These are phyloP conservation scores for Sebastes melanostomus DNA, from an alignment of 2,797 vertebrate genomes.

Conservation along the genomic window DNA sequence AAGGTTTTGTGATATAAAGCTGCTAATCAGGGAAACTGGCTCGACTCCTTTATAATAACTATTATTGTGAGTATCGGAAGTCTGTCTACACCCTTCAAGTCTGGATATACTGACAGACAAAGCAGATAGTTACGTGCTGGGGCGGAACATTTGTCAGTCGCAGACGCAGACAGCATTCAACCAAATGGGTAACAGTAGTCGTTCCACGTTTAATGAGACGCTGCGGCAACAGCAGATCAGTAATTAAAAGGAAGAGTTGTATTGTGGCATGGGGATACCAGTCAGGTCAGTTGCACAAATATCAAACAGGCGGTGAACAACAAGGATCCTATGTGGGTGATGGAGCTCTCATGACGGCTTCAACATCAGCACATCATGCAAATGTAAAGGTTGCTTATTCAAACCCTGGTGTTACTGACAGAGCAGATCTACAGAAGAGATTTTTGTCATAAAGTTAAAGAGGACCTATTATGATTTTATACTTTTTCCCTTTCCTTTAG, in stretches of 20 bases:
- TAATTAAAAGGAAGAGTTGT: conserved; percentile 8
- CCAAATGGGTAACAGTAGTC: not conserved
- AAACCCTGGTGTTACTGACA: not conserved
- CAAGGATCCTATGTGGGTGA: not conserved
- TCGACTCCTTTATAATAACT: conserved; percentile 25
- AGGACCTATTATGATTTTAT: no score
- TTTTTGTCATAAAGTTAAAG: not conserved
- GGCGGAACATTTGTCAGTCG: not conserved
- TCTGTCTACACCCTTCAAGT: conserved; percentile 19
- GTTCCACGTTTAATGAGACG: not conserved
- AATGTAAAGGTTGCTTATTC: not conserved
- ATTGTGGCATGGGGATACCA: not conserved
- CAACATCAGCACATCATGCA: not conserved
- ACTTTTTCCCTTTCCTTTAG: no score
- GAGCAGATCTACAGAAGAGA: not conserved
- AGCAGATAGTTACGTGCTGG: conserved; percentile 3
- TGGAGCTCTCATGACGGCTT: not conserved
- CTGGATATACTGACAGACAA: not conserved
- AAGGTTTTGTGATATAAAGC: conserved; percentile 1
- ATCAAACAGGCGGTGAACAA: conserved; percentile 1
- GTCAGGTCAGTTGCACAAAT: not conserved
- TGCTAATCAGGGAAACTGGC: conserved; percentile 7
- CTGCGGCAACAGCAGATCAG: not conserved
- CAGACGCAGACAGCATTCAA: conserved; percentile 1
- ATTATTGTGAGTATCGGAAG: not conserved